Conservation (phyloP, 2,797 vertebrate species). For the Linurgus olivaceus region DNA sequence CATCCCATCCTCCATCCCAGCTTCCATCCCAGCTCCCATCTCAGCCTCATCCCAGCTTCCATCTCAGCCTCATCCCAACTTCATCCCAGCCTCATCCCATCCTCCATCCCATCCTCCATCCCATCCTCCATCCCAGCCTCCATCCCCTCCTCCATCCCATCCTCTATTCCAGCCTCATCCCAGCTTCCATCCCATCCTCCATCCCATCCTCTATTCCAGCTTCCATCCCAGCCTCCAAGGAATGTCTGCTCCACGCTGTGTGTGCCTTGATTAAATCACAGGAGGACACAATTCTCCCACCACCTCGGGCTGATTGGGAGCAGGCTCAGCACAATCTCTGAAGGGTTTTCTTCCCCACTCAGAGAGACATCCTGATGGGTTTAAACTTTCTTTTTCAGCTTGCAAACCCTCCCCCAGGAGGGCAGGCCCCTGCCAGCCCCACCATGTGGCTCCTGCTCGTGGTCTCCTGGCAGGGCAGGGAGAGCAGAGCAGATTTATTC, state of each 20-base stretch:
- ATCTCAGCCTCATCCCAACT: too few relatives aligned
- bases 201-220: background rate
- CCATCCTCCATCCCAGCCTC: too few relatives aligned
- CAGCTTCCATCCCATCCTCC: background rate
- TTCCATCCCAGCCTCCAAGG: background rate
- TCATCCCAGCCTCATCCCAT: too few relatives aligned
- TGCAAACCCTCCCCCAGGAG: background rate
- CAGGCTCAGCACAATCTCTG: background rate
- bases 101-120: background rate
- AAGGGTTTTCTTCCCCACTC: background rate
- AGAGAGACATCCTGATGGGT: background rate
- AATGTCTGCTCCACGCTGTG: background rate
- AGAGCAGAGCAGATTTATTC: background rate
- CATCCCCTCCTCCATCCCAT: too few relatives aligned
- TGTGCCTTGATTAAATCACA: background rate
- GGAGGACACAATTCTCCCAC: background rate
- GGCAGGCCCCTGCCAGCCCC: background rate
- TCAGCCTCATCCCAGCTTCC: too few relatives aligned
- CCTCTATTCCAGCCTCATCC: background rate
- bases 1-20: too few relatives aligned
- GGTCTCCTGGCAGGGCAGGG: background rate
- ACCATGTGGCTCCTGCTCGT: background rate
- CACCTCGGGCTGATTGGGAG: background rate
- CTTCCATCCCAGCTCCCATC: background rate
- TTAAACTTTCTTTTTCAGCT: background rate